Evolutionary conservation across 2,888 invertebrate genomes (phyloP).

Genomic region (Aporophyla lueneburgensis): DNA sequence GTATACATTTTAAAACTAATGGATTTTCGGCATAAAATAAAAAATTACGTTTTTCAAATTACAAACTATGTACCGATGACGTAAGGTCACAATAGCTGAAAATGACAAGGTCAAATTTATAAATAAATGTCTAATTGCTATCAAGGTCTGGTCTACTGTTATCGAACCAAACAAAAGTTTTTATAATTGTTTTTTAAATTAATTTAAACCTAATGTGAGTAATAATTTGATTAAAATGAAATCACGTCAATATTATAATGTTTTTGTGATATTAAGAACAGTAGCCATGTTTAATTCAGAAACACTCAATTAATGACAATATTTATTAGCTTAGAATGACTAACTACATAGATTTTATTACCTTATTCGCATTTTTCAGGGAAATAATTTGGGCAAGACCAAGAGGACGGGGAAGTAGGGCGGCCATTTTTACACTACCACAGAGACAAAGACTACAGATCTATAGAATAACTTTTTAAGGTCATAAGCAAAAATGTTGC

Average conservation of each 20-base stretch:
- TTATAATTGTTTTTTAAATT: background rate
- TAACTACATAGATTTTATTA: conserved; percentile 79
- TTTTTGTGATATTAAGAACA: background rate
- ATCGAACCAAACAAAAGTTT: conserved; percentile 3
- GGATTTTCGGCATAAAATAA: background rate
- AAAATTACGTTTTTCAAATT: conserved; percentile 10
- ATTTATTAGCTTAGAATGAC: background rate
- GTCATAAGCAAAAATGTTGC: conserved; percentile 29
- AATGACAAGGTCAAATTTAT: conserved; percentile 87
- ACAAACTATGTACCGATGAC: conserved; percentile 73
- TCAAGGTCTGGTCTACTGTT: conserved; percentile 62
- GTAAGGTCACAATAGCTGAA: conserved; percentile 85
- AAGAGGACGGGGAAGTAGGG: conserved; percentile 94
- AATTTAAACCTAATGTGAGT: background rate
- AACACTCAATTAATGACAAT: background rate
- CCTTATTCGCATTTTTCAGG: conserved; percentile 94
- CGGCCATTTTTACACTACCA: conserved; percentile 92
- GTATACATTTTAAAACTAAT: background rate
- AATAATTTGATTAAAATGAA: background rate
- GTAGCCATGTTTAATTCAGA: background rate
- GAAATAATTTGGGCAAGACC: conserved; percentile 93
- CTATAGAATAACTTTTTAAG: background rate
- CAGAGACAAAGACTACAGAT: conserved; percentile 3
- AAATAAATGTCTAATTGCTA: conserved; percentile 76
- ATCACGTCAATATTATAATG: conserved; percentile 10